A percentile compares a stretch with the other conserved stretches of the same genome.
Conservation (phyloP, 2,888 invertebrate species). For the Meteorus cinctellus region DNA sequence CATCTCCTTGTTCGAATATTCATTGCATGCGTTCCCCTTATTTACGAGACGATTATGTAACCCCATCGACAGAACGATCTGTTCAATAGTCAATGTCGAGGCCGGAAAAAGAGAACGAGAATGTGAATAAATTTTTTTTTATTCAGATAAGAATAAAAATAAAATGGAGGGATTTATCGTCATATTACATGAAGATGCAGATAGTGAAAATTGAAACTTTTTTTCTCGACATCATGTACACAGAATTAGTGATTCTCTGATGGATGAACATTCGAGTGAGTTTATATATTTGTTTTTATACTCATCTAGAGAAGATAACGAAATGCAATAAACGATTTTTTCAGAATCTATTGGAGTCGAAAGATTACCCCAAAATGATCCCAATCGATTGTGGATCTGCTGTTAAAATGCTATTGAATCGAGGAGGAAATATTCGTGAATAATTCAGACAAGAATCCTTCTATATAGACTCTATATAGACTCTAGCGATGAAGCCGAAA, state of each 20-base stretch:
- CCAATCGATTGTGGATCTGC: neutral
- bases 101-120: neutral
- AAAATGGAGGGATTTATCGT: too few species aligned
- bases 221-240: too few species aligned
- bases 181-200: too few species aligned
- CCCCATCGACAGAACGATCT: constrained; percentile 9
- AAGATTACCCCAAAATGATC: too few species aligned
- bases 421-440: constrained; percentile 23
- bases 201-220: too few species aligned
- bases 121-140: neutral
- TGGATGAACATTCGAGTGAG: too few species aligned
- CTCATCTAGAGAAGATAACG: too few species aligned
- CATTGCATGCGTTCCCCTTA: constrained; percentile 28
- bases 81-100: constrained; percentile 5
- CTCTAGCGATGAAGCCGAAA: constrained; percentile 26
- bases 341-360: too few species aligned
- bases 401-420: neutral
- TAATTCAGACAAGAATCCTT: constrained; percentile 15
- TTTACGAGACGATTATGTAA: constrained; percentile 34
- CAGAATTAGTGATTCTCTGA: too few species aligned
- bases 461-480: neutral
- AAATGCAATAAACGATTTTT: too few species aligned
- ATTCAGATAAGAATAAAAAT: too few species aligned
- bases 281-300: too few species aligned
- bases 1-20: constrained; percentile 29